Percentiles rank a stretch among this genome's conserved stretches.
Evolutionary conservation across 2,797 vertebrate genomes (phyloP).

Genomic region (Chelonia mydas): DNA sequence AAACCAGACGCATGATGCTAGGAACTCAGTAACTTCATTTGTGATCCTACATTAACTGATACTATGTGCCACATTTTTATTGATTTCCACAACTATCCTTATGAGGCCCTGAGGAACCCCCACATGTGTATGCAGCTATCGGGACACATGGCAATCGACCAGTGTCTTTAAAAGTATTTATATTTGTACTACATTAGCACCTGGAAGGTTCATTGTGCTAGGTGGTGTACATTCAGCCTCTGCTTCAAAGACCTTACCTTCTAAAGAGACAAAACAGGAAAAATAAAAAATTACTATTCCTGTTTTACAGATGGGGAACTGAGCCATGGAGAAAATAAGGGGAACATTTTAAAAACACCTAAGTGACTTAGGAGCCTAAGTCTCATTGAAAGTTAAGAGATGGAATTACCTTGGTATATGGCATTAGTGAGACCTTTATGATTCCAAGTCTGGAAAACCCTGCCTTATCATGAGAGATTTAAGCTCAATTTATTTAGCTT

Average conservation of each 20-base stretch:
- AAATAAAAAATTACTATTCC: background rate
- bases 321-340: background rate
- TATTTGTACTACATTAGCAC: background rate
- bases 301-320: background rate
- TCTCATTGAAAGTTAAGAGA: background rate
- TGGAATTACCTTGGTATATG: background rate
- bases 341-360: background rate
- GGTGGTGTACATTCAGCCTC: background rate
- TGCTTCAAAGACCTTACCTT: background rate
- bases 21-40: background rate
- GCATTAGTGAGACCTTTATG: background rate
- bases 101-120: background rate
- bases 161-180: conserved; percentile 61
- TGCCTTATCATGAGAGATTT: background rate
- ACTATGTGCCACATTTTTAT: background rate
- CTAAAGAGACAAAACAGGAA: background rate
- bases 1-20: background rate
- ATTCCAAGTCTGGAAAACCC: background rate
- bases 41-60: background rate
- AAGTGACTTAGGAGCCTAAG: background rate
- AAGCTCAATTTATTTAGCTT: background rate
- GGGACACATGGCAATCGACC: conserved; percentile 64
- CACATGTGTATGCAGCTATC: background rate
- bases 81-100: background rate
- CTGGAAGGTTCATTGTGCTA: background rate